Base-by-base conservation (phyloP, 2,797 vertebrate genomes). In the Coregonus sp. region DNA sequence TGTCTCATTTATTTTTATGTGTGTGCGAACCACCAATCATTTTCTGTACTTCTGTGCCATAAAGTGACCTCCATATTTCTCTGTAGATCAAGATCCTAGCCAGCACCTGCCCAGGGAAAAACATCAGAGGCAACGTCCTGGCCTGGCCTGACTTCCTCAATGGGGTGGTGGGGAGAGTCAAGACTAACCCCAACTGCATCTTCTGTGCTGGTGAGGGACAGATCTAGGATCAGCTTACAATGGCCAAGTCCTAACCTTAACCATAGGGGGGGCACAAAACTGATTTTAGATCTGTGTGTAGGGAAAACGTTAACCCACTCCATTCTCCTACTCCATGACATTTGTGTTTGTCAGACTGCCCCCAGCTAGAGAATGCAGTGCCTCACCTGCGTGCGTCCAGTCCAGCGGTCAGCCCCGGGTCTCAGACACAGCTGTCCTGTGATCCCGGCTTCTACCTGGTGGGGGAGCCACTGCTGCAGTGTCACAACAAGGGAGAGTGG, bases 71-170 rank as follows among this genome's bases (percentile, higher is more conserved):
- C 51, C 29, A 37, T 71, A 59, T 78, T 75, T 0, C 87, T 66
- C 85, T 88, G 2, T 86, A 99, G 98, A 95, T 99, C 84, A 97
- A 96, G 82, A 95, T 95, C 25, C 88, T 99, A 86, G 94, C 97
- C 87, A 97, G 93, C 80, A 96, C 96, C 84, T 99, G 98, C 83
- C 96, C 97, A 72, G 92, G 92, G 92, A 72, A 88, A 72, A 92
- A 93, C 83, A 61, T 61, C 59, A 96, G 94, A 89, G 98, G 98
- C 73, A 99, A 97, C 7, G 94, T 99, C 67, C 93, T 99, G 15
- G 97, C 98, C 75, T 99, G 98, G 98, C 96, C 98, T 16, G 98
- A 99, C 89, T 99, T 99, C 88, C 92, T 99, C 68, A 91, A 87
- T 0, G 97, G 98, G 12, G 92, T 96, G 76, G 92, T 96, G 71